phyloP scores from a whole-genome alignment of 2,888 invertebrate species.

The Busseola fusca region DNA sequence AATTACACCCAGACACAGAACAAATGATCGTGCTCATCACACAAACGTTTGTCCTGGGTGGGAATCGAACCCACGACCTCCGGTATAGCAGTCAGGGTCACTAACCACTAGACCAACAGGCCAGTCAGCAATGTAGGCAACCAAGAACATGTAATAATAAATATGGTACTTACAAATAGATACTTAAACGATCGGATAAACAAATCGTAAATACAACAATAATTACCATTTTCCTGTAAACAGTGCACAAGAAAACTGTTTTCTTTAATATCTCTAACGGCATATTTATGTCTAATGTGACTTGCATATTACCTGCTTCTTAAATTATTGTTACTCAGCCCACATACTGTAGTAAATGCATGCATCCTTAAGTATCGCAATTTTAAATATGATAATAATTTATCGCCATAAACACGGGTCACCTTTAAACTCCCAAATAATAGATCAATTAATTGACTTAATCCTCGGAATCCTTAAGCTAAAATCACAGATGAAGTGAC shows the following conservation, averaged over 20 bases:
- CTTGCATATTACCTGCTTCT: slow-evolving; percentile 43
- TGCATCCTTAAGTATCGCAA: background rate
- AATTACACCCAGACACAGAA: no score
- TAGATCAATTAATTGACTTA: slow-evolving; percentile 34
- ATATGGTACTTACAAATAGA: background rate
- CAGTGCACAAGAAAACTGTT: slow-evolving; percentile 35
- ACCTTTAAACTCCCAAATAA: slow-evolving; percentile 41
- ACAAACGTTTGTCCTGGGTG: no score
- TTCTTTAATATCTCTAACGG: slow-evolving; percentile 33
- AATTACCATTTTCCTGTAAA: slow-evolving; percentile 40
- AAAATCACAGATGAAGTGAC: slow-evolving; percentile 73
- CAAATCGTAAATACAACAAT: slow-evolving; percentile 30
- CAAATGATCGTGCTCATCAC: no score
- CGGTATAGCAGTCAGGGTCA: no score
- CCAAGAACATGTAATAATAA: slow-evolving; percentile 7
- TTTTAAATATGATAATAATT: background rate
- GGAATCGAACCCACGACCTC: no score
- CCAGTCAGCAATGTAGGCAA: background rate
- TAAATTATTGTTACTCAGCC: slow-evolving; percentile 27
- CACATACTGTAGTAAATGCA: slow-evolving; percentile 16
- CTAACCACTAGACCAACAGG: no score
- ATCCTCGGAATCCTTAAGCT: slow-evolving; percentile 41
- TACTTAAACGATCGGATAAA: slow-evolving; percentile 22
- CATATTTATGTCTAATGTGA: slow-evolving; percentile 48
- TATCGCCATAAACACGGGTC: background rate